A percentile compares a stretch with the other conserved stretches of the same genome.
Evolutionary conservation across 2,797 vertebrate species (phyloP).

Genomic region (Aselliscus stoliczkanus): DNA sequence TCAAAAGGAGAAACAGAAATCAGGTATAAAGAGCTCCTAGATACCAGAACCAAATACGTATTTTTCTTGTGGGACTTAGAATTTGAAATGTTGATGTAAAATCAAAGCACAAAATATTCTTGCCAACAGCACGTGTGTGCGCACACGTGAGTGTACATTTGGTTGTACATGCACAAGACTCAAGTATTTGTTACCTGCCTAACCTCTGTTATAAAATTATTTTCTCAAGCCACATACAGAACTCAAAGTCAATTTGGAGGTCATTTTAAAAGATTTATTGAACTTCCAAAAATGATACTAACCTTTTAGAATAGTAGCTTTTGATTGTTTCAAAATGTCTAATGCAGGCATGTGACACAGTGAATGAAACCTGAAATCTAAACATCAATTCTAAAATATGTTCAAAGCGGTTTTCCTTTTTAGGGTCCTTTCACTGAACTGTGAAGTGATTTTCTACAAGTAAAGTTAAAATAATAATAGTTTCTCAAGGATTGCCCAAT

Average conservation of each 20-base stretch:
- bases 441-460: constrained; percentile 11
- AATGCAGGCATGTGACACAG: not conserved
- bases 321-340: constrained; percentile 1
- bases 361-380: not conserved
- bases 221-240: not conserved
- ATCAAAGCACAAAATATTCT: not conserved
- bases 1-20: not conserved
- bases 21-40: not conserved
- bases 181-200: not conserved
- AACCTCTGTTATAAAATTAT: not conserved
- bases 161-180: not conserved
- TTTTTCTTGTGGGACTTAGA: not conserved
- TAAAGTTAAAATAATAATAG: not conserved
- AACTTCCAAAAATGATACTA: constrained; percentile 26
- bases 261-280: not conserved
- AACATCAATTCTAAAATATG: not conserved
- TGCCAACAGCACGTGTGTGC: not conserved
- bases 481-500: constrained; percentile 7
- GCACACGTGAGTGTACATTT: accelerated
- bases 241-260: not conserved
- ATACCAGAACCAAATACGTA: not conserved
- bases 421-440: not conserved
- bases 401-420: not conserved
- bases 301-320: not conserved
- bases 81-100: not conserved